Conservation (phyloP, 2,113 vertebrate species). For the Phalacrocorax brasilianus region DNA sequence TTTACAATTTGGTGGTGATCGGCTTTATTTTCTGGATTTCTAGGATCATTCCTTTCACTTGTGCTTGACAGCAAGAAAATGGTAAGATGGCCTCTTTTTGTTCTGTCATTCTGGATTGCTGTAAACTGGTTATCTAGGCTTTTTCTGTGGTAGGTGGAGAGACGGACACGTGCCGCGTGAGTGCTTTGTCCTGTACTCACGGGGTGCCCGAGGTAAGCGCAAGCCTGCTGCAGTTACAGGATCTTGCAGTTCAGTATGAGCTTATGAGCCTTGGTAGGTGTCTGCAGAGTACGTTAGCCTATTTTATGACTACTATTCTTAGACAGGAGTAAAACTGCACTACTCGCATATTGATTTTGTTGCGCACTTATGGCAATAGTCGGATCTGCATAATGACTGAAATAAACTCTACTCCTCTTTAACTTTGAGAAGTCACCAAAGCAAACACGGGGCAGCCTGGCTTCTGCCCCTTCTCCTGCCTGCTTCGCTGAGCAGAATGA, state of each 20-base stretch:
- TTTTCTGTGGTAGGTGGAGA: neutral
- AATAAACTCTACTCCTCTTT: neutral
- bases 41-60: conserved; percentile 72
- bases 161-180: neutral
- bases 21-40: conserved; percentile 10
- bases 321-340: neutral
- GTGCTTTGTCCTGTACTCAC: neutral
- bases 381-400: neutral
- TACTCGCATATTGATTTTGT: neutral
- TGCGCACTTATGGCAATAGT: neutral
- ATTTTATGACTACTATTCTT: neutral
- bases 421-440: neutral
- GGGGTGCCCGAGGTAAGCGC: neutral
- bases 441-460: neutral
- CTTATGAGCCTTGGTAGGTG: neutral
- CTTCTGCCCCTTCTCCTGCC: neutral
- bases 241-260: neutral
- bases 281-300: neutral
- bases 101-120: neutral
- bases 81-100: conserved; percentile 68
- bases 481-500: neutral
- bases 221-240: neutral
- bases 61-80: conserved; percentile 67
- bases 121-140: neutral
- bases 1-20: neutral